Conservation (phyloP, 1,140 invertebrate genomes). For the Lasioglossum baleicum region DNA sequence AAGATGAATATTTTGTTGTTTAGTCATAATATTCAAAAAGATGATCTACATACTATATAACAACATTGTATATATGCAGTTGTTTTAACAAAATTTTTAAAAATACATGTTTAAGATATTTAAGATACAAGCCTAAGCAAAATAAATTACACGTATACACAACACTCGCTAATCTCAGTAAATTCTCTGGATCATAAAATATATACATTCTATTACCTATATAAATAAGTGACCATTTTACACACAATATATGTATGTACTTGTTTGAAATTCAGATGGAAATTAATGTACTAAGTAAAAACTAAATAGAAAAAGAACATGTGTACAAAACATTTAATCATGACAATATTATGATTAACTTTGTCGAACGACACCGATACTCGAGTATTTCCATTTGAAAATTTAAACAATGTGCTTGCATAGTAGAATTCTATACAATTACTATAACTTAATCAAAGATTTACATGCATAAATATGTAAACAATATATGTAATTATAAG, state of each 20-base stretch:
- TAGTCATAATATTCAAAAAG: constrained; percentile 22
- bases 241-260: neutral
- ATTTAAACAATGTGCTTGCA: constrained; percentile 35
- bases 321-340: constrained; percentile 32
- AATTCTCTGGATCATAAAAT: constrained; percentile 17
- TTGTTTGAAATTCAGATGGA: constrained; percentile 40
- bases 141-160: constrained; percentile 18
- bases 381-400: constrained; percentile 38
- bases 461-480: constrained; percentile 37
- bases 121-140: constrained; percentile 36
- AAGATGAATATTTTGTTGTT: constrained; percentile 38
- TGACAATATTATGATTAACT: constrained; percentile 21
- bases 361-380: constrained; percentile 24
- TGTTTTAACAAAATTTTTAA: constrained; percentile 64
- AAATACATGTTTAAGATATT: constrained; percentile 47
- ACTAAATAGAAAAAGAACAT: constrained; percentile 4
- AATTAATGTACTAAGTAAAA: neutral
- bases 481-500: constrained; percentile 48
- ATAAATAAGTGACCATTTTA: constrained; percentile 24
- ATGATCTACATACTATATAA: constrained; percentile 26
- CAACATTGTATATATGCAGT: constrained; percentile 62
- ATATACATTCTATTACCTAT: constrained; percentile 31
- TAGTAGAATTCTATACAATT: constrained; percentile 33
- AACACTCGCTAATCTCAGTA: constrained; percentile 7
- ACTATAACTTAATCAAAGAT: constrained; percentile 52